Evolutionary conservation across 2,888 invertebrate genomes (phyloP).

Genomic region (Zootermopsis nevadensis): DNA sequence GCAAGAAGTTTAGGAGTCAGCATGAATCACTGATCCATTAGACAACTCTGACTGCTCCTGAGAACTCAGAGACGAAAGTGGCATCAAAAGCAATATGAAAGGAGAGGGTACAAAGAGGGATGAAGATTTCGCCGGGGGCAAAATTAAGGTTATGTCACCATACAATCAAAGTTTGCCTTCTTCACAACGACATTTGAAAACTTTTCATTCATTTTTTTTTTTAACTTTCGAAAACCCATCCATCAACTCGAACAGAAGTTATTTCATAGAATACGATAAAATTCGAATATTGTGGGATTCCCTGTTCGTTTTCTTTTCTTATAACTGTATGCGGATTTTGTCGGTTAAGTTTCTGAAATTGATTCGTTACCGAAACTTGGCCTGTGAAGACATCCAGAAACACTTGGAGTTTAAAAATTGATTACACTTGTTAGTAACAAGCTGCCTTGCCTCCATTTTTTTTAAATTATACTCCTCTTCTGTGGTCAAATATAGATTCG

Average conservation of each 20-base stretch:
- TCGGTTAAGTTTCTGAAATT: conserved; percentile 18
- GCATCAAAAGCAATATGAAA: conserved; percentile 9
- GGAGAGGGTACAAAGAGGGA: neutral
- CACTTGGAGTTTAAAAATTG: too few species aligned
- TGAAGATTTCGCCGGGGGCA: conserved; percentile 1
- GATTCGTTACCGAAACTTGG: too few species aligned
- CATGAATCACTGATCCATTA: conserved; percentile 21
- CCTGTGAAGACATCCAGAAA: too few species aligned
- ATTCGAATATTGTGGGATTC: neutral
- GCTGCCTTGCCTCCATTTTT: too few species aligned
- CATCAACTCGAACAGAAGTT: conserved; percentile 22
- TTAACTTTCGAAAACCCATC: conserved; percentile 18
- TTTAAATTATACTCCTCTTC: too few species aligned
- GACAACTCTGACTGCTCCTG: neutral
- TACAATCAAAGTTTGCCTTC: conserved; percentile 31
- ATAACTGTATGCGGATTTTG: neutral
- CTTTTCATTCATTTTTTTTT: conserved; percentile 21
- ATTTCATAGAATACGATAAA: conserved; percentile 9
- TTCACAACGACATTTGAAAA: conserved; percentile 20
- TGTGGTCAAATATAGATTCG: too few species aligned
- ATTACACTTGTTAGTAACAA: too few species aligned
- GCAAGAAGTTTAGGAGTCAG: neutral
- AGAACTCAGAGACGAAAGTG: neutral
- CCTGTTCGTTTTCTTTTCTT: neutral
- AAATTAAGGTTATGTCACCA: conserved; percentile 34